Conservation (phyloP, 2,113 vertebrate genomes). For the Muntiacus muntjak region DNA sequence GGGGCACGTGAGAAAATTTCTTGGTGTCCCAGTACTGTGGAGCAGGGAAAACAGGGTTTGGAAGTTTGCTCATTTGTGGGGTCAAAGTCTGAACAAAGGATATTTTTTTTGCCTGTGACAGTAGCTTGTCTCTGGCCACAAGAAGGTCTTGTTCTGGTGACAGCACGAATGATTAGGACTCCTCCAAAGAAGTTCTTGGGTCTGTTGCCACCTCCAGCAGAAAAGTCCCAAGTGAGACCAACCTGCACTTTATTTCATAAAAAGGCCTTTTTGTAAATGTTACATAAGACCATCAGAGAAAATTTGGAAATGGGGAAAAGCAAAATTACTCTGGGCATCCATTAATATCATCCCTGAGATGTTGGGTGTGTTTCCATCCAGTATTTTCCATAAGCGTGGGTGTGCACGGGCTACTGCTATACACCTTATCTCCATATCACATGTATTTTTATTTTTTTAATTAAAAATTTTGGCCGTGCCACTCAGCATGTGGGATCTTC, state of each 20-base stretch:
- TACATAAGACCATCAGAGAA: neutral
- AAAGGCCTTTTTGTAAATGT: neutral
- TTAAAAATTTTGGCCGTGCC: neutral
- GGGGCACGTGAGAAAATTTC: neutral
- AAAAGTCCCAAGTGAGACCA: neutral
- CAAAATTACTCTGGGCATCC: neutral
- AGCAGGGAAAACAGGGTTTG: neutral
- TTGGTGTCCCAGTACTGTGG: neutral
- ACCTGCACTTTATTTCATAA: neutral
- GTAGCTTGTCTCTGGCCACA: neutral
- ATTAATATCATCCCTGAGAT: neutral
- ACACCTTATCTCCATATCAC: neutral
- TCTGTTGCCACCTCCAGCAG: neutral
- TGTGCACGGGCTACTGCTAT: neutral
- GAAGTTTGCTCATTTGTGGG: neutral
- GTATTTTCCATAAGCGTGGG: neutral
- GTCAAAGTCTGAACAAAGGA: neutral
- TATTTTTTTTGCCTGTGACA: neutral
- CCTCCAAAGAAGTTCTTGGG: neutral
- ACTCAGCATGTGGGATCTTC: neutral
- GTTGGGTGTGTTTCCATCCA: neutral
- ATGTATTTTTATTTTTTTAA: neutral
- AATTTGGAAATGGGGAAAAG: neutral
- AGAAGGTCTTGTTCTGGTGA: neutral
- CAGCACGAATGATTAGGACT: fast-evolving